Evolutionary conservation across 2,888 invertebrate genomes (phyloP), one percentile per base, ranked within the genome.

Genomic region (Drosophila paramelanica): DNA sequence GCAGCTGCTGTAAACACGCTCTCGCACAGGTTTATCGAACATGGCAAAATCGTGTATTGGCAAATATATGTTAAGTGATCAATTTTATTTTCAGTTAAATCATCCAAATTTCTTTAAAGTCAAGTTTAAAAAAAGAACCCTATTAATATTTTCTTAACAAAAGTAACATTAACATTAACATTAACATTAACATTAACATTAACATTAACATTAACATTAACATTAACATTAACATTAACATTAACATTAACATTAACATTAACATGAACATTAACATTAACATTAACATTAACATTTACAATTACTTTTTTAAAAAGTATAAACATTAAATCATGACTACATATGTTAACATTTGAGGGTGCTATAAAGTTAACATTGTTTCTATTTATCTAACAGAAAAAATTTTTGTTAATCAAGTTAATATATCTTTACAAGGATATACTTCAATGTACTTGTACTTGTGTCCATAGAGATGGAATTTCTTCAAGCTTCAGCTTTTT

Each of bases 381-480:
- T 43, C n/a, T 31, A 38, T 23, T 27, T 38, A 38, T 31, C 11
- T 3, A 5, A n/a, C 14, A 38, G n/a, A 43, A 36, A 59, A 60
- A n/a, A 46, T 61, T 61, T 11, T n/a, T 64, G 47, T 41, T 14
- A 49, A 31, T 71, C 14, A 45, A 45, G 36, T 45, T 55, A 45
- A 55, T 55, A 38, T 45, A 55, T 55, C 33, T 36, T 53, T 49
- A 46, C 59, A 31, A 52, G 46, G 36, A 69, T 45, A 60, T 43
- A 13, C 60, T n/a, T 42, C 20, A 5, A 47, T 10, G 33, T 47
- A 13, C 7, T 25, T 46, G 11, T 41, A 14, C 46, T 46, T 55
- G 50, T 72, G 38, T 36, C 66, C 33, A 56, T 55, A 66, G 66
- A 33, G 25, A 36, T 55, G 45, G 36, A 33, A 45, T 25, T 55